Evolutionary conservation across 1,140 invertebrate genomes (phyloP), one percentile per base, ranked within the genome.

Genomic region (Anastatus disparis): DNA sequence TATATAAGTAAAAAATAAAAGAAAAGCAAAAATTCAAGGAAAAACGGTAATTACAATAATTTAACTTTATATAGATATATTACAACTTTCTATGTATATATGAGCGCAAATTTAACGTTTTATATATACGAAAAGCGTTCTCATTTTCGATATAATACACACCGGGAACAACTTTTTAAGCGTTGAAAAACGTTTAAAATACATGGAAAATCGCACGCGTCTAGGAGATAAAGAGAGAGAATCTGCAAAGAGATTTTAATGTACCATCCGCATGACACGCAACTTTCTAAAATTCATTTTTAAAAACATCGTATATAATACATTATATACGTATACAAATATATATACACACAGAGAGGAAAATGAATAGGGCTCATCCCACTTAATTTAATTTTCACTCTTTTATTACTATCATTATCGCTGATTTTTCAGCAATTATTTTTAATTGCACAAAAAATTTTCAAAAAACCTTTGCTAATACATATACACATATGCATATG

Each of bases 211-310:
- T 56, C 52, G 38, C 40, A n/a, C n/a, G n/a, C n/a, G n/a, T n/a
- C n/a, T n/a, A n/a, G n/a, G n/a, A n/a, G n/a, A n/a, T n/a, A n/a
- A n/a, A n/a, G n/a, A n/a, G n/a, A n/a, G n/a, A n/a, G n/a, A n/a
- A n/a, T n/a, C n/a, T n/a, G n/a, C n/a, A n/a, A n/a, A n/a, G n/a
- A n/a, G n/a, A n/a, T n/a, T n/a, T n/a, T n/a, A n/a, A n/a, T n/a
- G n/a, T n/a, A n/a, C n/a, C n/a, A n/a, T n/a, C n/a, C n/a, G 27
- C 17, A 46, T n/a, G 29, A 46, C 44, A 58, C 40, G 44, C 55
- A 40, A 52, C 65, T 68, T 68, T 68, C 65, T 68, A 59, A 59
- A 59, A 68, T 59, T 58, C 22, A 58, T 38, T 67, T 24, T n/a
- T n/a, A n/a, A n/a, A 40, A 31, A 22, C 20, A 8, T 27, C 55